A percentile compares a stretch with the other conserved stretches of the same genome.
These are phyloP conservation scores for Harpagoxenus sublaevis DNA, from an alignment of 2,888 invertebrate genomes.

Conservation along the genomic window DNA sequence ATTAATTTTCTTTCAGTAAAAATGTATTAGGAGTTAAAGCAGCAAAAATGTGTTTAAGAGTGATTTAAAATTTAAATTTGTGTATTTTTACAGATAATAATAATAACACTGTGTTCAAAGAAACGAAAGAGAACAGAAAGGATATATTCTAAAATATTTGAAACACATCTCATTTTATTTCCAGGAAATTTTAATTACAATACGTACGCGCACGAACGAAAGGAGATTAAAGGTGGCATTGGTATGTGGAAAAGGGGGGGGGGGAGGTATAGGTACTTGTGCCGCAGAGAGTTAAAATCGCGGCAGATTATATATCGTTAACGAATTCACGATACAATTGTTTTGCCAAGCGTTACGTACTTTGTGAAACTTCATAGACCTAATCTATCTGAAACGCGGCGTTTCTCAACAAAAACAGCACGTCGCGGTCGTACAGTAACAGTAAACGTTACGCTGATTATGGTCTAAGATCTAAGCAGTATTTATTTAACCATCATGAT, in stretches of 20 bases:
- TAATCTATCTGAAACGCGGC: not conserved
- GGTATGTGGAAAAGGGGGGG: not conserved
- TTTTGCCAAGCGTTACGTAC: conserved; percentile 1
- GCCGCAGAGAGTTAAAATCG: conserved; percentile 25
- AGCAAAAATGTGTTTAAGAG: not conserved
- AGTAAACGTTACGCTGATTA: conserved; percentile 9
- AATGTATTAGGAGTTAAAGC: conserved; percentile 2
- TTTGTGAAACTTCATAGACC: conserved; percentile 3
- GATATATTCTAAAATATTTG: not conserved
- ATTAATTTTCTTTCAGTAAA: not conserved
- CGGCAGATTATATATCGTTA: conserved; percentile 15
- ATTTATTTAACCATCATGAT: not conserved
- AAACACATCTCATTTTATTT: conserved; percentile 19
- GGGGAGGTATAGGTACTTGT: not conserved
- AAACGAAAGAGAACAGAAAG: not conserved
- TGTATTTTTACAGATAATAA: not conserved
- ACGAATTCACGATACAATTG: conserved; percentile 28
- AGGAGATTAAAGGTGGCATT: conserved; percentile 25
- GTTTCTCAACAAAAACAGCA: not conserved
- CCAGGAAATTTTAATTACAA: conserved; percentile 37
- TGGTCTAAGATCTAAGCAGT: not conserved
- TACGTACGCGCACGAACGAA: not conserved
- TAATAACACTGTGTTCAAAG: not conserved
- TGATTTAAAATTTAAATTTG: not conserved
- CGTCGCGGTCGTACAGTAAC: not conserved